Conservation (phyloP, 2,888 invertebrate species). For the Acleris sparsana region DNA sequence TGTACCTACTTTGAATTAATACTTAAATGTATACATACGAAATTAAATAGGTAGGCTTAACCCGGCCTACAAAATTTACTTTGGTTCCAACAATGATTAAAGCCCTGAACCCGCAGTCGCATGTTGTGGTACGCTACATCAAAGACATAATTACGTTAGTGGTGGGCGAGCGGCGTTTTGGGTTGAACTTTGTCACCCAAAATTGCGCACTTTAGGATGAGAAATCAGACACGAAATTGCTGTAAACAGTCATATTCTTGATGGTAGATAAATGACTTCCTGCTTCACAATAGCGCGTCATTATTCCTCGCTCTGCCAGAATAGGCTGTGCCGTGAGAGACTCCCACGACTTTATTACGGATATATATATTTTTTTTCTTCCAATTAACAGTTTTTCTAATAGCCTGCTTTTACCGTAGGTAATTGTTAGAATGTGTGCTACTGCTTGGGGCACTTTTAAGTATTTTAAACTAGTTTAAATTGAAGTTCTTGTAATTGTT, state of each 20-base stretch:
- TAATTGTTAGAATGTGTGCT: constrained; percentile 62
- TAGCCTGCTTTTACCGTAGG: constrained; percentile 80
- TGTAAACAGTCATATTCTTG: constrained; percentile 82
- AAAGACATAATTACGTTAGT: neutral
- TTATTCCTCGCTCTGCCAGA: constrained; percentile 71
- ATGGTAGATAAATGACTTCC: constrained; percentile 84
- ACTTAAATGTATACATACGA: too few species aligned
- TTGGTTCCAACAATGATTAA: too few species aligned
- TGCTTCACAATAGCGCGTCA: constrained; percentile 81
- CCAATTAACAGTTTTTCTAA: constrained; percentile 82
- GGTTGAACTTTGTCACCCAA: constrained; percentile 57
- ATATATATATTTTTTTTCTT: constrained; percentile 81
- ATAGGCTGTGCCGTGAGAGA: constrained; percentile 76
- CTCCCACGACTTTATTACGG: constrained; percentile 82
- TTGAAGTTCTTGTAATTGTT: neutral
- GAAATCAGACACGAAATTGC: constrained; percentile 81
- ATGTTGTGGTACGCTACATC: neutral
- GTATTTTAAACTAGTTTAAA: neutral
- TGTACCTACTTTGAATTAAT: too few species aligned
- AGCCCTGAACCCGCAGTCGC: too few species aligned
- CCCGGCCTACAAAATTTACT: too few species aligned
- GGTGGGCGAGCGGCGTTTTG: constrained; percentile 48
- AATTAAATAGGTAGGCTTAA: too few species aligned
- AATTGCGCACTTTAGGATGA: constrained; percentile 79
- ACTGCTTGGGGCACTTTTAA: constrained; percentile 21